Conservation (phyloP, 2,797 vertebrate genomes). For the Melopsittacus undulatus region DNA sequence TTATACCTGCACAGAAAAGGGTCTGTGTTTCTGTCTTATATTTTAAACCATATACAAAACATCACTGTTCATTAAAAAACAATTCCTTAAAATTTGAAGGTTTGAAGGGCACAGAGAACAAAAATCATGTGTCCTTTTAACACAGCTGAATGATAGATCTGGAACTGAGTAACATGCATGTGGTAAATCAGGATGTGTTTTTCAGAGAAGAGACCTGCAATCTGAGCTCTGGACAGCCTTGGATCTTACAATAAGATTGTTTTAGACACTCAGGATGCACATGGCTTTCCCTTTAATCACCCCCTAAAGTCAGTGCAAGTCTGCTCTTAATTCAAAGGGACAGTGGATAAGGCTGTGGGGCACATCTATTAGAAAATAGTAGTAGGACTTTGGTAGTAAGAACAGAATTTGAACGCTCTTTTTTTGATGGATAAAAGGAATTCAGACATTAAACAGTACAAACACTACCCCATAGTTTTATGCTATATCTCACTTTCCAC, state of each 20-base stretch:
- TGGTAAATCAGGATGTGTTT: neutral
- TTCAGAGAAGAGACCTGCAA: neutral
- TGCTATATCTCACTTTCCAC: neutral
- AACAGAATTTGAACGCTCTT: neutral
- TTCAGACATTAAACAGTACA: neutral
- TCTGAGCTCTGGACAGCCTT: neutral
- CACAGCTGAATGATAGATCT: neutral
- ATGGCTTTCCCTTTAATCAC: neutral
- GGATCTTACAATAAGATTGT: neutral
- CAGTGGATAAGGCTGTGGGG: neutral
- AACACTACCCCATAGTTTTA: neutral
- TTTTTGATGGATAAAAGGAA: neutral
- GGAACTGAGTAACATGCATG: rapidly evolving
- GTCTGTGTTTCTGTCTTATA: neutral
- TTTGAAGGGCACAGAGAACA: neutral
- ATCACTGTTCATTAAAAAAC: neutral
- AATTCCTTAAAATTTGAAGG: neutral
- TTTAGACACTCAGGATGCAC: neutral
- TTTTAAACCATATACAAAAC: neutral
- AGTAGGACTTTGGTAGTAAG: neutral
- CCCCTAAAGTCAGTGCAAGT: neutral
- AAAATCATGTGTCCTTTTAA: neutral
- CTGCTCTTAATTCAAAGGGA: neutral
- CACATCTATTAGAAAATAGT: neutral
- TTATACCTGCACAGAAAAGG: neutral